Base-by-base conservation (phyloP, 2,888 invertebrate species). In the Polyploca ridens region DNA sequence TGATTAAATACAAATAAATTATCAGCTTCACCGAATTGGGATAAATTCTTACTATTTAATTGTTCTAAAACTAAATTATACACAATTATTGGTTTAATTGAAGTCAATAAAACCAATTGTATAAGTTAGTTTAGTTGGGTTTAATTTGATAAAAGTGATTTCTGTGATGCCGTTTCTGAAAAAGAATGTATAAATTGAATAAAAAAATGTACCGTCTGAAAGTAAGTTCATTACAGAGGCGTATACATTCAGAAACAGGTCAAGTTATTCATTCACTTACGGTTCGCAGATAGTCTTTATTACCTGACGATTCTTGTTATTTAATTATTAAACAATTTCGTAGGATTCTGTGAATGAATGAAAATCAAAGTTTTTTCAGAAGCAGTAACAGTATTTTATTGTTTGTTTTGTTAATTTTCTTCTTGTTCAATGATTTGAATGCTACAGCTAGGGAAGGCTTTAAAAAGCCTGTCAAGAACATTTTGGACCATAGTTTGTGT, bases 1-100 rank as follows among this genome's bases (percentile, higher is more conserved):
- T 62, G 62, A 62, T 62, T 62, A 46, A 62, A 62, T 62, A 8
- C 44, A 19, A 14, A 33, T 33, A 46, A 62, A 62, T 62, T 44
- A 62, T 62, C 46, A 19, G 46, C 27, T 33, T 62, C 27, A 46
- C 19, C 19, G 62, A 27, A 62, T 13, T 33, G 33, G 46, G 41
- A 27, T 33, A 27, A n/a, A 5, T 10, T 5, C 4, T 46, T 46
- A 46, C n/a, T 46, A n/a, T 10, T 6, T 44, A 14, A 14, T 44
- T n/a, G 14, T 46, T n/a, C n/a, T n/a, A 46, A 46, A 46, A 46
- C n/a, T n/a, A 13, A 41, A 13, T 41, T 6, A 1, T 41, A 46
- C 14, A 13, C 33, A 33, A 33, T 33, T 5, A 46, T n/a, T 46
- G 10, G 5, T 46, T 46, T 10, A n/a, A 46, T n/a, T n/a, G 1